A percentile compares a stretch with the other conserved stretches of the same genome.
Conservation (phyloP, 2,888 invertebrate species). For the Acrocera orbiculus region DNA sequence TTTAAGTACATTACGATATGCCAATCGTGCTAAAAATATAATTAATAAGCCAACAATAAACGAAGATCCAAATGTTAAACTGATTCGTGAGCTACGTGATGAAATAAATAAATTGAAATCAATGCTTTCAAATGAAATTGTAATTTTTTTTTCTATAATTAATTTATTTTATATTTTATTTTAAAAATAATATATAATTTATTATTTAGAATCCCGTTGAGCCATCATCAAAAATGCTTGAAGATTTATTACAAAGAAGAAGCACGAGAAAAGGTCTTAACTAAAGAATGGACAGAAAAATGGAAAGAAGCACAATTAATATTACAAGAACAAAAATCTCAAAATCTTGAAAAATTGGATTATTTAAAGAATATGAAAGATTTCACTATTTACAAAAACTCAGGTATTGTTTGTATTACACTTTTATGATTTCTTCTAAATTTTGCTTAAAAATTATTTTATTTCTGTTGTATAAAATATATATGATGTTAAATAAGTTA, state of each 20-base stretch:
- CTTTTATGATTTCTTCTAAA: too few species aligned
- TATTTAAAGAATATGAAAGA: too few species aligned
- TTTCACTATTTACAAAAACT: too few species aligned
- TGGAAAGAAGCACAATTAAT: constrained; percentile 84
- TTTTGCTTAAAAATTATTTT: too few species aligned
- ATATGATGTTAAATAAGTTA: too few species aligned
- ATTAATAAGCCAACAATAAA: constrained; percentile 83
- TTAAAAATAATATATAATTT: too few species aligned
- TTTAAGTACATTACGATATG: constrained; percentile 67
- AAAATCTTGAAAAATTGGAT: too few species aligned
- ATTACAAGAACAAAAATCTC: constrained; percentile 74
- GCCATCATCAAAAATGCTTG: constrained; percentile 49
- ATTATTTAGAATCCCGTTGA: constrained; percentile 37
- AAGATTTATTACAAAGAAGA: constrained; percentile 78
- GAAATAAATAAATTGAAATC: constrained; percentile 68
- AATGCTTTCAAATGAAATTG: constrained; percentile 51
- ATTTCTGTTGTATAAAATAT: too few species aligned
- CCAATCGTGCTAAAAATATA: constrained; percentile 78
- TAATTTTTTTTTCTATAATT: constrained; percentile 16
- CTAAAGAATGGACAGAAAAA: constrained; percentile 85
- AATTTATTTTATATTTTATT: not conserved
- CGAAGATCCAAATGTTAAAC: constrained; percentile 75
- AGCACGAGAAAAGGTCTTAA: constrained; percentile 73
- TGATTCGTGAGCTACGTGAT: constrained; percentile 66
- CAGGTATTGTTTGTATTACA: too few species aligned